Base-by-base conservation (phyloP, 2,797 vertebrate species). In the Poeciliopsis infans region DNA sequence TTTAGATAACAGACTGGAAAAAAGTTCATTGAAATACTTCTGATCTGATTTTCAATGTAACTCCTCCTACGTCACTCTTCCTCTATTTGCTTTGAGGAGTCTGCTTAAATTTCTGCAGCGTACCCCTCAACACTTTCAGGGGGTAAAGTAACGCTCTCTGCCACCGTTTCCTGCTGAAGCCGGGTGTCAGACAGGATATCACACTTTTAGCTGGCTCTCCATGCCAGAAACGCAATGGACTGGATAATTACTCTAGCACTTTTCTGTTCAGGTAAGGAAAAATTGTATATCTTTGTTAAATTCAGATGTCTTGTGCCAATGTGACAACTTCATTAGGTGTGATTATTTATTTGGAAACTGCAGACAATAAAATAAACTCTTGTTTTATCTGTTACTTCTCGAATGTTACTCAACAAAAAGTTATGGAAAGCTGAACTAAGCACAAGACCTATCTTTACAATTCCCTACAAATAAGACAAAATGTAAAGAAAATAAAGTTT, bases 221-320 rank as follows among this genome's bases (percentile, higher is more conserved):
- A 86, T 78, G 70, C 69, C 76, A 83, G 25, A 31, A 23, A 23
- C 75, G 89, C 55, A 82, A 93, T 94, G 93, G 81, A 74, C 69
- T 64, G 76, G 87, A 83, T 77, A 39, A 77, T 87, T 51, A 36
- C 36, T 23, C 7, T 82, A 8, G 6, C 71, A 39, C 3, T 90
- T n/a, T 66, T 85, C 12, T 77, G 88, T n/a, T 86, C 91, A 82
- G 92, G 93, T 94, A 89, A 87, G 91, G 72, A 1, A 64, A 23
- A 4, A 61, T 85, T 75, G 10, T 45, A 33, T 3, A 4, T 75
- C 1, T 13, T 72, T 2, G 51, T 72, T 75, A 45, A 53, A 43
- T 15, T 5, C 10, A 41, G 23, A 43, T 43, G 5, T 69, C n/a
- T 68, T 41, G 2, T 41, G 3, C 20, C 10, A 41, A 25, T 68